Percentiles rank a stretch among this genome's conserved stretches.
phyloP scores from a whole-genome alignment of 2,888 invertebrate genomes.

The Temnothorax rugatulus region DNA sequence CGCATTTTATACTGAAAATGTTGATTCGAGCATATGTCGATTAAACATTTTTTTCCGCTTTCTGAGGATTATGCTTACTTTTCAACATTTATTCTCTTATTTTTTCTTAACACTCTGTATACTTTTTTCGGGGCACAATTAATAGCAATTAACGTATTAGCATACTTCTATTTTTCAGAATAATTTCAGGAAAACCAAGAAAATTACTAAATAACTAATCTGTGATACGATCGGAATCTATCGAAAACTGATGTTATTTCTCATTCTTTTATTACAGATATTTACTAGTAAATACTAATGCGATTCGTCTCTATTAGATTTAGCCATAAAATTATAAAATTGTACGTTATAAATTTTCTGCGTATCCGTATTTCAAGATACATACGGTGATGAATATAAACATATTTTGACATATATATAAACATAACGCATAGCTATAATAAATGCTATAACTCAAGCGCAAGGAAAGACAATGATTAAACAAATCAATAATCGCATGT shows the following conservation, averaged over 20 bases:
- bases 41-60: too few species aligned
- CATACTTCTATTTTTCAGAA: neutral
- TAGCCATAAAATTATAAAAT: constrained; percentile 25
- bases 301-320: neutral
- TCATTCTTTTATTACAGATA: constrained; percentile 8
- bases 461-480: constrained; percentile 3
- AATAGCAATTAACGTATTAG: too few species aligned
- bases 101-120: too few species aligned
- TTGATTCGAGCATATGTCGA: too few species aligned
- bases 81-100: too few species aligned
- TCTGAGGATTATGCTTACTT: too few species aligned
- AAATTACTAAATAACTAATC: neutral
- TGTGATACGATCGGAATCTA: neutral
- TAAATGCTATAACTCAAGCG: neutral
- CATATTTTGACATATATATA: neutral
- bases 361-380: neutral
- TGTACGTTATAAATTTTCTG: constrained; percentile 8
- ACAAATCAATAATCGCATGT: constrained; percentile 17
- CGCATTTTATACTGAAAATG: too few species aligned
- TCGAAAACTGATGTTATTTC: neutral
- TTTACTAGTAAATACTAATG: constrained; percentile 17
- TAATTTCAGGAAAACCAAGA: neutral
- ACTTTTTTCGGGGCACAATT: too few species aligned
- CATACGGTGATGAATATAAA: neutral
- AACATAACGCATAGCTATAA: neutral